Conservation (phyloP, 92 coral and sea anemone genomes). For the Parazoanthus darwini region DNA sequence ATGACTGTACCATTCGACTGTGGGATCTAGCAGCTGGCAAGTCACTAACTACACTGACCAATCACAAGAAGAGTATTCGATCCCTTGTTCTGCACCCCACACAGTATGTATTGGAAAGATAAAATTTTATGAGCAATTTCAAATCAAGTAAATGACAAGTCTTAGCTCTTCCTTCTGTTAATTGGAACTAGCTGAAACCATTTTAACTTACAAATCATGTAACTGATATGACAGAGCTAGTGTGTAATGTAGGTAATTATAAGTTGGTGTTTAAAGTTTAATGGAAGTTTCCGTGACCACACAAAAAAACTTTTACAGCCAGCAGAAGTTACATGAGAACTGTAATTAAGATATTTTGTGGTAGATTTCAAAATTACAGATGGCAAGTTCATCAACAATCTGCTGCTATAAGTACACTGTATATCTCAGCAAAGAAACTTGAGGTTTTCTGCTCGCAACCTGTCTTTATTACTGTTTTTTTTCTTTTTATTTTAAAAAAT, state of each 20-base stretch:
- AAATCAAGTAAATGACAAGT: background rate
- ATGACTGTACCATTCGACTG: constrained; percentile 92
- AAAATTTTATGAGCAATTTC: background rate
- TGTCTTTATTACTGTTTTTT: too few species aligned
- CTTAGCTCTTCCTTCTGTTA: background rate
- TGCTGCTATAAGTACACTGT: too few species aligned
- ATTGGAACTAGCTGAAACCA: background rate
- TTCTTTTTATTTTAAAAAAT: too few species aligned
- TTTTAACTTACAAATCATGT: background rate
- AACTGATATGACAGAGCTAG: background rate
- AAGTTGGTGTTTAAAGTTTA: background rate
- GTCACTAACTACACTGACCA: constrained; percentile 85
- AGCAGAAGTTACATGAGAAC: too few species aligned
- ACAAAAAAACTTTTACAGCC: too few species aligned
- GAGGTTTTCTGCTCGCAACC: too few species aligned
- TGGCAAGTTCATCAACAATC: too few species aligned
- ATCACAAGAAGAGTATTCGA: constrained; percentile 96
- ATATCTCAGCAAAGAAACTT: too few species aligned
- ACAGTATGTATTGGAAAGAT: constrained; percentile 63
- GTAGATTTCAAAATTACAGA: too few species aligned
- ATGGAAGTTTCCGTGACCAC: background rate
- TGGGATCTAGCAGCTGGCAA: constrained; percentile 99
- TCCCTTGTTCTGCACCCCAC: constrained; percentile 89
- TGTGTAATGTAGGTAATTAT: background rate
- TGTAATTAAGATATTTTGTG: too few species aligned